Percentiles rank a stretch among this genome's conserved stretches.
Evolutionary conservation across 2,888 invertebrate species (phyloP).

Genomic region (Yponomeuta plumbellus): DNA sequence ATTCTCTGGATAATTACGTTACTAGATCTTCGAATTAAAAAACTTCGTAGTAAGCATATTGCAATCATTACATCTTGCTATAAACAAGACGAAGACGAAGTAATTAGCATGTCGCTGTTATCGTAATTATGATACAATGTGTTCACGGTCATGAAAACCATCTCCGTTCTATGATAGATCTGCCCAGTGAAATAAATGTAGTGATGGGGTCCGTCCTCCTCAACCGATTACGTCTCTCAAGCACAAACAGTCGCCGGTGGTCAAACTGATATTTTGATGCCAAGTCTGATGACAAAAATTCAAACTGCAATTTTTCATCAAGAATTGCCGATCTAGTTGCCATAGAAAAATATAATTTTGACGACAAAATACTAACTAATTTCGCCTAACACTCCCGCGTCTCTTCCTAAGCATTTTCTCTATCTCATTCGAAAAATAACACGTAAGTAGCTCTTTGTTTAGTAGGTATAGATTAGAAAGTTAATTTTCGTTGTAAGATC

Average conservation of each 20-base stretch:
- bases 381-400: neutral
- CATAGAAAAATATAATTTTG: constrained; percentile 41
- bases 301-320: neutral
- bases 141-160: neutral
- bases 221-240: constrained; percentile 44
- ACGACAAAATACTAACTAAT: neutral
- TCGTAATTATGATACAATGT: too few relatives aligned
- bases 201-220: neutral
- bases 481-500: constrained; percentile 15
- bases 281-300: neutral
- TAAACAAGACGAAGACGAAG: too few relatives aligned
- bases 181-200: too few relatives aligned
- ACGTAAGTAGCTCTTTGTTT: constrained; percentile 6
- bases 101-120: too few relatives aligned
- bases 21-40: neutral
- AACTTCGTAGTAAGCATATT: neutral
- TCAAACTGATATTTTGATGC: constrained; percentile 37
- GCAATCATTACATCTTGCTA: too few relatives aligned
- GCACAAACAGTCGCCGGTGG: constrained; percentile 71
- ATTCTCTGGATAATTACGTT: neutral
- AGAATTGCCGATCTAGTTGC: constrained; percentile 21
- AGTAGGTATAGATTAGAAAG: neutral
- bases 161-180: neutral
- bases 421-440: constrained; percentile 1
- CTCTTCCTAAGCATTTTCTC: neutral